Base-by-base conservation (phyloP, 2,888 invertebrate species). In the Eumerus sabulonum region DNA sequence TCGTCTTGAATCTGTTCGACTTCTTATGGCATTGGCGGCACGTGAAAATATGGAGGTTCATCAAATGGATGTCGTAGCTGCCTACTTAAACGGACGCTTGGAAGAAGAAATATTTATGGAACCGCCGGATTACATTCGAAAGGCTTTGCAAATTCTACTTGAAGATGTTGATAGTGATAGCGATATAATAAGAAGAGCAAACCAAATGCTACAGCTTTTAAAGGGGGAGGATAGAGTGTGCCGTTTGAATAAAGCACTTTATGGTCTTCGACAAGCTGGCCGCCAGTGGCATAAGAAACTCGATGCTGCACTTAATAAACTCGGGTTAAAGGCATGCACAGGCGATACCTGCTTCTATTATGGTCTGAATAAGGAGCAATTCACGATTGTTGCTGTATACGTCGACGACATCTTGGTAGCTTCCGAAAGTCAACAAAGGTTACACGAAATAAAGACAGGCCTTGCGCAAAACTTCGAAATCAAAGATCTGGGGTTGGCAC, bases 81-180 rank as follows among this genome's bases (percentile, higher is more conserved):
- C 57, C 0, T 67, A 62, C 45, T 16, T 62, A 1, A 67, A 73
- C 27, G 60, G 67, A 1, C 18, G 62, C 9, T 1, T 79, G 17
- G 73, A 73, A 0, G 51, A 79, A 13, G 73, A 73, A 18, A 73
- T 79, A 9, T 64, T 3, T 16, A 71, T 76, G 60, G n/a, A n/a
- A 40, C 12, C n/a, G 11, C 40, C 5, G 11, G 40, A 40, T 11
- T n/a, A n/a, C 12, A n/a, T 40, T n/a, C 11, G 71, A 12, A 64
- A 64, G 36, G 71, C 64, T n/a, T 56, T 70, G 19, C 18, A 60
- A 36, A 50, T 60, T 18, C 12, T 56, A 12, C 54, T 54, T 36
- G 11, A 59, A 42, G 47, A 63, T 38, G 16, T 18, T 56, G 51
- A 13, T 27, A 27, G 27, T 18, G 40, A 40, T 40, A n/a, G 12